Percentiles rank a stretch among this genome's conserved stretches.
Conservation (phyloP, 2,888 invertebrate genomes). For the Cephus nigrinus region DNA sequence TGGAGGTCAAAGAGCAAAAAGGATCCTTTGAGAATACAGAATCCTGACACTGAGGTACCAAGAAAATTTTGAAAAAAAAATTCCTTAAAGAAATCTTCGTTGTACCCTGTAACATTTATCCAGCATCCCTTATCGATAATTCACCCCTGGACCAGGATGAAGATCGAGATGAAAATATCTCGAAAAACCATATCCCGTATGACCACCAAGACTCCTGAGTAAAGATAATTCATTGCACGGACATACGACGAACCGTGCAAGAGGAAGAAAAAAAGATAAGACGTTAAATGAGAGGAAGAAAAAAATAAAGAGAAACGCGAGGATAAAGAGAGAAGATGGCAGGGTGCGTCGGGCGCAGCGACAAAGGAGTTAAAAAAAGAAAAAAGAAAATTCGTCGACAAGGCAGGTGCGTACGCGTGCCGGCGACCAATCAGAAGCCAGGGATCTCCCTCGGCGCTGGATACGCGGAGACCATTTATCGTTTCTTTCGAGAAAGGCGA, state of each 20-base stretch:
- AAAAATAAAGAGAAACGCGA: no score
- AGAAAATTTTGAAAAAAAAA: slow-evolving; percentile 7
- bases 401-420: slow-evolving; percentile 64
- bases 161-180: no score
- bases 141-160: no score
- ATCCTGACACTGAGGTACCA: no score
- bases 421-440: slow-evolving; percentile 53
- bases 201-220: slow-evolving; percentile 11
- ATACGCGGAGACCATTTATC: slow-evolving; percentile 35
- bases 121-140: no score
- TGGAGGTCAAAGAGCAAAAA: no score
- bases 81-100: background rate
- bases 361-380: slow-evolving; percentile 43
- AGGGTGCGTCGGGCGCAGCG: slow-evolving; percentile 25
- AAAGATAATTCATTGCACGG: slow-evolving; percentile 2
- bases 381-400: slow-evolving; percentile 19
- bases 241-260: background rate
- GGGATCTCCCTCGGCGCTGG: slow-evolving; percentile 23
- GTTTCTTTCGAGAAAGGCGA: slow-evolving; percentile 20
- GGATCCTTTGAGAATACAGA: no score
- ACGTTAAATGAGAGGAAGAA: no score
- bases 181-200: slow-evolving; percentile 8
- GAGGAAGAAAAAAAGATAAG: no score
- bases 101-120: background rate
- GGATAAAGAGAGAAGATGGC: no score